These are phyloP conservation scores for Athetis lepigone DNA, from an alignment of 2,888 invertebrate genomes.

Conservation along the genomic window DNA sequence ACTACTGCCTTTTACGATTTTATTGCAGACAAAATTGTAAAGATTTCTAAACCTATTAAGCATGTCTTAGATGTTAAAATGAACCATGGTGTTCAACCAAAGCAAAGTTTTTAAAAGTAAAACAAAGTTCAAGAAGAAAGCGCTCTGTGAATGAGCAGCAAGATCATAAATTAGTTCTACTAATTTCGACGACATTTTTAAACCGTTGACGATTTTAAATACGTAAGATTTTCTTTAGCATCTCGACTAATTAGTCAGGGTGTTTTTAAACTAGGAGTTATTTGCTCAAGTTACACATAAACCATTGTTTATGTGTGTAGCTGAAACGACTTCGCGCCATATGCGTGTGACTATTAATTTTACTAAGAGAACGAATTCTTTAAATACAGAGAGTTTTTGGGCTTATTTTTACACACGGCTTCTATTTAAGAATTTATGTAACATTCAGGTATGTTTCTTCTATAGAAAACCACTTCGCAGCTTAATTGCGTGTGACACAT, in stretches of 20 bases:
- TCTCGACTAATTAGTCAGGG: constrained; percentile 57
- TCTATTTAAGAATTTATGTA: constrained; percentile 6
- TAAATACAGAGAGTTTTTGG: constrained; percentile 31
- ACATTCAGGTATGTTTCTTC: constrained; percentile 11
- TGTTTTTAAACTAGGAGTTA: constrained; percentile 45
- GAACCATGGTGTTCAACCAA: constrained; percentile 22
- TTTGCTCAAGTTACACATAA: constrained; percentile 50
- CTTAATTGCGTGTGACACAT: background rate
- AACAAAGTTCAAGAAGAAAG: constrained; percentile 40
- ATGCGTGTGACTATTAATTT: constrained; percentile 48
- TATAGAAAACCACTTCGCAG: background rate
- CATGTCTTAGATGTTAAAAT: constrained; percentile 3
- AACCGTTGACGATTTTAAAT: constrained; percentile 33
- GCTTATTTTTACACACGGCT: constrained; percentile 35
- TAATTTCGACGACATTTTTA: constrained; percentile 8
- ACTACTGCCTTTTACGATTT: constrained; percentile 14
- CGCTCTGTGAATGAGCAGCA: constrained; percentile 31
- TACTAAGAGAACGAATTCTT: constrained; percentile 53
- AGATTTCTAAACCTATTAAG: constrained; percentile 13
- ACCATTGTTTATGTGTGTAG: constrained; percentile 47
- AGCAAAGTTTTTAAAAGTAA: constrained; percentile 19
- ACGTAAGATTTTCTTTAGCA: constrained; percentile 43
- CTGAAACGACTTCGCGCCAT: constrained; percentile 51
- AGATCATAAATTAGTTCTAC: constrained; percentile 38
- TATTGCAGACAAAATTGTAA: constrained; percentile 15